Evolutionary conservation across 2,888 invertebrate genomes (phyloP).

Genomic region (Agrotis clavis): DNA sequence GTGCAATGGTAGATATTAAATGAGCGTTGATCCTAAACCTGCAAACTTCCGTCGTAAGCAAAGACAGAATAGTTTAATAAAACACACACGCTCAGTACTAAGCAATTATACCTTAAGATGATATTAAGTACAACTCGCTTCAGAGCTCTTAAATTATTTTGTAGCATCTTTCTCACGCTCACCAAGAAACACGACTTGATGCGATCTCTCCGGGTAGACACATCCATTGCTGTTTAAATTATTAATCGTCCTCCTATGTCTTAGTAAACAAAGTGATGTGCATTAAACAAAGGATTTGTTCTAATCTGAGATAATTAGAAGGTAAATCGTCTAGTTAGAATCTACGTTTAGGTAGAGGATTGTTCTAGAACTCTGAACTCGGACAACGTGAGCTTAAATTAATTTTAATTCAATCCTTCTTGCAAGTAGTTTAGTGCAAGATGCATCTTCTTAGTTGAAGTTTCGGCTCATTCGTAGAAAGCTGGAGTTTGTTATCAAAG

Average conservation of each 20-base stretch:
- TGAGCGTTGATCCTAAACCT: slow-evolving; percentile 46
- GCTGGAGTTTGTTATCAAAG: slow-evolving; percentile 45
- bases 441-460: slow-evolving; percentile 63
- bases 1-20: neutral
- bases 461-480: slow-evolving; percentile 58
- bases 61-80: slow-evolving; percentile 68
- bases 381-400: slow-evolving; percentile 71
- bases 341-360: slow-evolving; percentile 60
- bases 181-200: slow-evolving; percentile 30
- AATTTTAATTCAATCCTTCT: slow-evolving; percentile 74
- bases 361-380: slow-evolving; percentile 61
- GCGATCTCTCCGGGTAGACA: slow-evolving; percentile 10
- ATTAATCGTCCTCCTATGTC: slow-evolving; percentile 14
- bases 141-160: slow-evolving; percentile 60
- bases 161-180: slow-evolving; percentile 38
- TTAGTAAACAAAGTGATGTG: slow-evolving; percentile 33
- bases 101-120: slow-evolving; percentile 61
- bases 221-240: slow-evolving; percentile 44
- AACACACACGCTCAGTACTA: slow-evolving; percentile 45
- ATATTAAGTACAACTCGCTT: slow-evolving; percentile 59
- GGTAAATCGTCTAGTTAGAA: slow-evolving; percentile 57
- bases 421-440: slow-evolving; percentile 61
- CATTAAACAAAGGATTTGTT: slow-evolving; percentile 17
- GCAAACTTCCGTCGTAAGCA: slow-evolving; percentile 57
- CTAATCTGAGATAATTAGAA: slow-evolving; percentile 61